Evolutionary conservation across 1,140 invertebrate genomes (phyloP).

Genomic region (Schlechtendalia chinensis): DNA sequence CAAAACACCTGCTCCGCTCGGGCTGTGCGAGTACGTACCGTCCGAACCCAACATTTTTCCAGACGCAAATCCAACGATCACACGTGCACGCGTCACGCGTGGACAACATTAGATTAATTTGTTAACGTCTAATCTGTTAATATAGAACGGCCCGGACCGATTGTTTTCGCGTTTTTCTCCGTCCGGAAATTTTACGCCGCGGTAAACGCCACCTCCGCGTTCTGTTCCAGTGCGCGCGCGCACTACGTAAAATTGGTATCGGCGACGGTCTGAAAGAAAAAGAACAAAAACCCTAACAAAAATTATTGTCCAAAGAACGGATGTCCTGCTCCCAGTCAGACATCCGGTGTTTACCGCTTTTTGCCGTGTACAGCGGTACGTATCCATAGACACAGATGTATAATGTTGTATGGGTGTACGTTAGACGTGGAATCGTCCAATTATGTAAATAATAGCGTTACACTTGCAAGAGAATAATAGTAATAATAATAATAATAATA

Average conservation of each 20-base stretch:
- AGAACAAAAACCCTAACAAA: background rate
- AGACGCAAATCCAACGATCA: too few relatives aligned
- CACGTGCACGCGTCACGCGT: too few relatives aligned
- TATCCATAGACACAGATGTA: background rate
- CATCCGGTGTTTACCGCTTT: constrained; percentile 27
- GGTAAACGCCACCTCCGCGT: too few relatives aligned
- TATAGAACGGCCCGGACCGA: background rate
- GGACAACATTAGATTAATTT: too few relatives aligned
- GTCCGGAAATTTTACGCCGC: too few relatives aligned
- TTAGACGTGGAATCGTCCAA: constrained; percentile 15
- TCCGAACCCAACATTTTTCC: too few relatives aligned
- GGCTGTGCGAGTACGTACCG: too few relatives aligned
- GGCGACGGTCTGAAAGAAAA: background rate
- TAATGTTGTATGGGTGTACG: background rate
- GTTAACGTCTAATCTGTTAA: too few relatives aligned
- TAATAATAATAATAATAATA: too few relatives aligned
- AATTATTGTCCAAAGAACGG: constrained; percentile 26
- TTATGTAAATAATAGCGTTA: constrained; percentile 44
- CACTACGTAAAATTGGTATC: background rate
- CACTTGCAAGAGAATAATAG: background rate
- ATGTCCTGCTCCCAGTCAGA: constrained; percentile 37
- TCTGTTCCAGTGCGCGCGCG: background rate
- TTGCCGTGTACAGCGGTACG: background rate
- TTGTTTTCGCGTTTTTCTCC: background rate
- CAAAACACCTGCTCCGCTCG: too few relatives aligned